These are phyloP conservation scores for Lutraria rhynchaena DNA, from an alignment of 1,140 invertebrate genomes.

Conservation along the genomic window DNA sequence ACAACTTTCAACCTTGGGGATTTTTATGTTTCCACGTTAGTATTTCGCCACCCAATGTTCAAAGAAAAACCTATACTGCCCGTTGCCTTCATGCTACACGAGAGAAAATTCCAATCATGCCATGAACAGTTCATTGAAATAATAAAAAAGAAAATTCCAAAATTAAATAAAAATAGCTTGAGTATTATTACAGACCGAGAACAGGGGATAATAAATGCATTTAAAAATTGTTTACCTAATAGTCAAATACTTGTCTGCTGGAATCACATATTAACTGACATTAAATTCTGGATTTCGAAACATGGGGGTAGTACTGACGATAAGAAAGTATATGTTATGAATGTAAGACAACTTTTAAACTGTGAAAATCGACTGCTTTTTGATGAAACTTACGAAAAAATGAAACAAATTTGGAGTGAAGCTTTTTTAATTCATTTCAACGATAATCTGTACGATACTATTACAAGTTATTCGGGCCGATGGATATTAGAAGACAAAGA, in stretches of 20 bases:
- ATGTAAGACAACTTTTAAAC: conserved; percentile 2
- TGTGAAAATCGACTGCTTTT: background rate
- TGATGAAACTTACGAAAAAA: background rate
- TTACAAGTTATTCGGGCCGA: background rate
- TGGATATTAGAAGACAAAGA: conserved; percentile 13
- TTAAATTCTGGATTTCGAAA: conserved; percentile 20
- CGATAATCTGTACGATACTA: conserved; percentile 2
- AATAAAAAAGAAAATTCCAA: conserved; percentile 5
- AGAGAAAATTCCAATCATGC: conserved; percentile 45
- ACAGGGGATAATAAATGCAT: conserved; percentile 36
- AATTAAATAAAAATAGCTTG: background rate
- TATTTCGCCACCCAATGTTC: conserved; percentile 42
- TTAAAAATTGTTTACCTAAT: background rate
- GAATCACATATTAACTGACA: conserved; percentile 33
- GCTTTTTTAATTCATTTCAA: conserved; percentile 22
- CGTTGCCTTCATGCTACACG: conserved; percentile 40
- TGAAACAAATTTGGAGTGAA: conserved; percentile 6
- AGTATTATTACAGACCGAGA: conserved; percentile 15
- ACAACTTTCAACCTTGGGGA: conserved; percentile 56
- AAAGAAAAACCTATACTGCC: conserved; percentile 49
- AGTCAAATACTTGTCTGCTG: conserved; percentile 11
- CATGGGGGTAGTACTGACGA: conserved; percentile 13
- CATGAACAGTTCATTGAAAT: conserved; percentile 42
- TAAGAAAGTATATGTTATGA: background rate
- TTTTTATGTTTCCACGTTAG: conserved; percentile 48